Evolutionary conservation across 2,888 invertebrate species (phyloP).

Genomic region (Oscheius onirici): DNA sequence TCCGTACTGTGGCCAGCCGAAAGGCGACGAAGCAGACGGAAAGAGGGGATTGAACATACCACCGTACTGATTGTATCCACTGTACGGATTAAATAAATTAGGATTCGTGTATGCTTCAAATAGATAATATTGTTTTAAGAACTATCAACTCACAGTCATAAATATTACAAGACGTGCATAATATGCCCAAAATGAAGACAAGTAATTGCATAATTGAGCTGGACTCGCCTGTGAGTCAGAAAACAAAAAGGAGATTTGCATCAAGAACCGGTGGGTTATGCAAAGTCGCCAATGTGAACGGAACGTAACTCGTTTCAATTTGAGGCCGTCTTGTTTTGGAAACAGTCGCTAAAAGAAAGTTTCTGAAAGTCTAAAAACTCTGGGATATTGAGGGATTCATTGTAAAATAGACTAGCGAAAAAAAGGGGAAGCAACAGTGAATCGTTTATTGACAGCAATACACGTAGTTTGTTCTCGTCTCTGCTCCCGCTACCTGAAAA

Average conservation of each 20-base stretch:
- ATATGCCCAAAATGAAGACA: background rate
- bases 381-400: no score
- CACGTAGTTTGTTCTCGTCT: constrained; percentile 19
- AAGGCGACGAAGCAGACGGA: background rate
- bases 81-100: background rate
- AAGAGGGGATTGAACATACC: constrained; percentile 7
- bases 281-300: background rate
- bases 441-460: constrained; percentile 5
- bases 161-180: background rate
- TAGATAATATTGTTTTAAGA: background rate
- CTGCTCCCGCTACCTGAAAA: background rate
- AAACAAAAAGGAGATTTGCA: constrained; percentile 16
- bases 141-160: constrained; percentile 10
- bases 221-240: background rate
- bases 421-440: no score
- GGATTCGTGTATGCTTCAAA: background rate
- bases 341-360: no score
- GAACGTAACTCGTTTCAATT: constrained; percentile 1
- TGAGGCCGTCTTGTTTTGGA: no score
- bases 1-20: constrained; percentile 27
- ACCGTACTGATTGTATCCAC: background rate
- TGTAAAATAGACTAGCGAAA: no score
- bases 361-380: no score
- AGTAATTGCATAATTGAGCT: background rate
- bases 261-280: constrained; percentile 16